Evolutionary conservation across 2,113 vertebrate genomes (phyloP), one percentile per base, ranked within the genome.

Genomic region (Cottus gobio): DNA sequence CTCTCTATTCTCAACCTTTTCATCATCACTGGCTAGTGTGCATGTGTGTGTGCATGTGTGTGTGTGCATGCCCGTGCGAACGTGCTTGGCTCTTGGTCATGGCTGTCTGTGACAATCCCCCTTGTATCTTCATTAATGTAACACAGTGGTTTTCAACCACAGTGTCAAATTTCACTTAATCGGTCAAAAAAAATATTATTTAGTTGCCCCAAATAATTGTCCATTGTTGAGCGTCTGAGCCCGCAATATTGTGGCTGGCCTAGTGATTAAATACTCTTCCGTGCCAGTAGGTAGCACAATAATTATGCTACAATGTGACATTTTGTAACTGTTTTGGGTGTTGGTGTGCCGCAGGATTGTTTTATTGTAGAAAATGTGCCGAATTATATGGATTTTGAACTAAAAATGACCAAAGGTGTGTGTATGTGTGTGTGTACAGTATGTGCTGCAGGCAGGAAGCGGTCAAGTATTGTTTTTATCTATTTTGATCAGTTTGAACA

Each of bases 41-140:
- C n/a, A n/a, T 60, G 28, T 60, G 57, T 60, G 54, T 60, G 57
- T 60, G 57, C 34, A 30, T 60, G 57, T 36, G 58, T 61, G 56
- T 30, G 56, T 57, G 56, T 57, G 26, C 7, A 50, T 1, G 46
- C 1, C 46, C 22, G 46, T 50, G 18, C 46, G 22, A 48, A 48
- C n/a, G 0, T 58, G 7, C 48, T 24, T 2, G 1, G 20, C 37
- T 57, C 7, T 36, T 22, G 26, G 31, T 52, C 2, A 13, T 24
- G 37, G 11, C 28, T 63, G 66, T 60, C 31, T 31, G 31, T 31
- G 31, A 31, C 31, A 31, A 31, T 31, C 31, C 16, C 63, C 44
- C 79, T 48, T 71, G 60, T 77, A 36, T 15, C 20, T 74, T 83
- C 18, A 71, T 68, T 39, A n/a, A 56, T 79, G 31, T 67, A 80